A percentile compares a stretch with the other conserved stretches of the same genome.
Conservation (phyloP, 1,140 invertebrate species). For the Penaeus chinensis region DNA sequence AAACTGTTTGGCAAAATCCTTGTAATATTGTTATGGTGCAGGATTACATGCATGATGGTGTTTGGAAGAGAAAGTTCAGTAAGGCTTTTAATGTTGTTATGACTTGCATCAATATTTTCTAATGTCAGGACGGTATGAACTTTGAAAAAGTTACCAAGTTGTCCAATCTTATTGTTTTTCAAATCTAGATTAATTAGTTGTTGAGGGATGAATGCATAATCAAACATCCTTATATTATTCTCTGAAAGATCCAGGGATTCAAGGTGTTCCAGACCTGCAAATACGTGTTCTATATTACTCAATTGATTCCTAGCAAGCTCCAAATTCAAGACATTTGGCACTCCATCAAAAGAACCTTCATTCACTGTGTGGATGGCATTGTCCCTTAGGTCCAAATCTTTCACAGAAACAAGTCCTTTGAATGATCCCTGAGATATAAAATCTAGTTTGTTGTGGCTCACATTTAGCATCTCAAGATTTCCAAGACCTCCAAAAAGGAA, state of each 20-base stretch:
- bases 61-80: slow-evolving; percentile 85
- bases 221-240: slow-evolving; percentile 88
- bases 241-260: slow-evolving; percentile 90
- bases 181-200: slow-evolving; percentile 90
- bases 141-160: slow-evolving; percentile 86
- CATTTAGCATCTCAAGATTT: slow-evolving; percentile 85
- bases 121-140: slow-evolving; percentile 78
- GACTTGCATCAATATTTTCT: slow-evolving; percentile 84
- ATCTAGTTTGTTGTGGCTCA: slow-evolving; percentile 85
- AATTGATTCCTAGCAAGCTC: slow-evolving; percentile 89
- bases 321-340: slow-evolving; percentile 86
- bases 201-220: slow-evolving; percentile 90
- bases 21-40: slow-evolving; percentile 88
- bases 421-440: slow-evolving; percentile 74
- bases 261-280: slow-evolving; percentile 83
- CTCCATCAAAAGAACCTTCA: slow-evolving; percentile 82
- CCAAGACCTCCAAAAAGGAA: slow-evolving; percentile 87
- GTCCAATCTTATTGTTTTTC: slow-evolving; percentile 70
- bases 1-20: slow-evolving; percentile 85
- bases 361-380: slow-evolving; percentile 68
- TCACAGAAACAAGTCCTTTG: slow-evolving; percentile 67
- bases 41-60: slow-evolving; percentile 85
- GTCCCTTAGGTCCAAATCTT: slow-evolving; percentile 80
- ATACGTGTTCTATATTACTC: slow-evolving; percentile 83
- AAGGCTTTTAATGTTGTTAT: slow-evolving; percentile 85